Percentiles rank a stretch among this genome's conserved stretches.
phyloP scores from a whole-genome alignment of 1,140 invertebrate genomes.

The Drosophila ambigua region DNA sequence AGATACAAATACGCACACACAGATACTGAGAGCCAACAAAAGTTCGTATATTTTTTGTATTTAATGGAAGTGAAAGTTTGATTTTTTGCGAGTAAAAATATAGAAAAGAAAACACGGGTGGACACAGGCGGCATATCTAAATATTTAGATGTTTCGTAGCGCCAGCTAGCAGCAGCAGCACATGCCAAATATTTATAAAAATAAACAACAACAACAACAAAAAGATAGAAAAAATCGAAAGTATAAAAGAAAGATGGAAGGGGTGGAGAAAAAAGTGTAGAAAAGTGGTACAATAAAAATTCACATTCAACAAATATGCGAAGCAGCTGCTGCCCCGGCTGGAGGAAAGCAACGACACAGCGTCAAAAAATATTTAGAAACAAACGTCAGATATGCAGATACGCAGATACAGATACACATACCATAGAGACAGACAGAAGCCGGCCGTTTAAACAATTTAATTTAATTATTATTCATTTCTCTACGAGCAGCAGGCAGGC shows the following conservation, averaged over 20 bases:
- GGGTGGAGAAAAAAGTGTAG: background rate
- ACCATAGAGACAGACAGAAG: background rate
- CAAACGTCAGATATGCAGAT: slow-evolving; percentile 29
- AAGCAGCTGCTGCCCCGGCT: slow-evolving; percentile 57
- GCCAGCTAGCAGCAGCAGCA: slow-evolving; percentile 28
- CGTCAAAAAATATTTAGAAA: slow-evolving; percentile 49
- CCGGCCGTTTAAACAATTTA: slow-evolving; percentile 32
- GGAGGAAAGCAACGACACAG: slow-evolving; percentile 41
- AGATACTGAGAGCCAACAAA: slow-evolving; percentile 22
- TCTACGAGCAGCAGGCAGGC: slow-evolving; percentile 8
- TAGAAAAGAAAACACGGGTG: slow-evolving; percentile 42
- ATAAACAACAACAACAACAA: slow-evolving; percentile 39
- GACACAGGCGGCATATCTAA: slow-evolving; percentile 55
- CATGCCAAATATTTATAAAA: slow-evolving; percentile 57
- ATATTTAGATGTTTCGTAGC: slow-evolving; percentile 44
- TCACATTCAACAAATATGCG: slow-evolving; percentile 67
- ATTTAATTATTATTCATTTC: slow-evolving; percentile 59
- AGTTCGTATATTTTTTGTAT: slow-evolving; percentile 56
- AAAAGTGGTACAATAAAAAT: slow-evolving; percentile 58
- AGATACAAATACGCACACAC: slow-evolving; percentile 48
- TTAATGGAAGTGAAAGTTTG: slow-evolving; percentile 78
- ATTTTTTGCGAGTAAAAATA: slow-evolving; percentile 66
- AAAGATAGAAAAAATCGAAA: background rate
- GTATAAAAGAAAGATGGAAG: too few relatives aligned
- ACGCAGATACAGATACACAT: background rate